Evolutionary conservation across 2,113 vertebrate genomes (phyloP), one percentile per base, ranked within the genome.

Genomic region (Ciconia stormi): DNA sequence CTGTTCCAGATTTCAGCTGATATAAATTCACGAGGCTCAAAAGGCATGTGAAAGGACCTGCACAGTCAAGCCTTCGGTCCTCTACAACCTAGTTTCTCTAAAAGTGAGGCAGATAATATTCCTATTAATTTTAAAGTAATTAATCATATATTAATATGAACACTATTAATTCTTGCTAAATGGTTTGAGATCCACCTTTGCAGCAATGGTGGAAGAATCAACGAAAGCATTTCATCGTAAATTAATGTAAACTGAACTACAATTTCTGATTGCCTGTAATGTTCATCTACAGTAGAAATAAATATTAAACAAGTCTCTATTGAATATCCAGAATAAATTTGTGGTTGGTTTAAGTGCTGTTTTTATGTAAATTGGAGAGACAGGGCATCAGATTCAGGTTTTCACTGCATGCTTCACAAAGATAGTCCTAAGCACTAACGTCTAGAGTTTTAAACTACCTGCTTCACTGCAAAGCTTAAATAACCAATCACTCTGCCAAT

Each of bases 391-490:
- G 52, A 92, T 92, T 59, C 29, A 67, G 67, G 52, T 91, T 93
- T 93, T 90, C 88, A 56, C 30, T 62, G 47, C 63, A 55, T 76
- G 49, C 38, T 90, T 96, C 63, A 89, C 69, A 92, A 85, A 89
- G 85, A 71, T 76, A 82, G 44, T 85, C 70, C 90, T 79, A 90
- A 89, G 78, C 84, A 82, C n/a, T 59, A 82, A 88, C 38, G 78
- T 80, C 53, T 89, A 90, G 49, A 84, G 27, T 85, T 81, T 82
- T 82, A 89, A 96, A 89, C 84, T 95, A 90, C 85, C 81, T 95
- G 91, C 72, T 87, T 93, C 53, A 90, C 53, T 95, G 95, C 72
- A 95, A 93, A 89, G 87, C 49, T 93, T 95, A 95, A 97, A 96
- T 82, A 96, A 97, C 80, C 62, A 92, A 83, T 71, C 77, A 61